Evolutionary conservation across 2,113 vertebrate species (phyloP).

Genomic region (Platichthys flesus): DNA sequence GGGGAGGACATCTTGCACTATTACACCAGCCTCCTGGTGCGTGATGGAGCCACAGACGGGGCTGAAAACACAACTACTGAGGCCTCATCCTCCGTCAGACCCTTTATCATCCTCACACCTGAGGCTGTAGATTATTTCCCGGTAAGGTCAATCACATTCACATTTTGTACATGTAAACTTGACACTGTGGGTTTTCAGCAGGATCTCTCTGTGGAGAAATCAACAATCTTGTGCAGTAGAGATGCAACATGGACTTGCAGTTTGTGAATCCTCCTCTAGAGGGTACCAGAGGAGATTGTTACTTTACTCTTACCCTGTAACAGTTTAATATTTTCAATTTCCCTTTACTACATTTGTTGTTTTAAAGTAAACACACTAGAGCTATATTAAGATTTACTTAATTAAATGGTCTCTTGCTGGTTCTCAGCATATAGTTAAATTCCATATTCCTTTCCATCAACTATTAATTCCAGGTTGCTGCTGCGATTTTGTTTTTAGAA

Average conservation of each 20-base stretch:
- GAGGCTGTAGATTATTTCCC: constrained; percentile 90
- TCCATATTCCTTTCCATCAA: constrained; percentile 66
- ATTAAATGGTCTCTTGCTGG: constrained; percentile 48
- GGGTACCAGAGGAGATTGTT: constrained; percentile 68
- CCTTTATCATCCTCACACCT: constrained; percentile 91
- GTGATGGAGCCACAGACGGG: constrained; percentile 82
- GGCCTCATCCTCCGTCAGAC: constrained; percentile 78
- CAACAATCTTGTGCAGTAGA: not conserved
- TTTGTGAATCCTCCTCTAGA: constrained; percentile 68
- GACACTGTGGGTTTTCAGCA: not conserved
- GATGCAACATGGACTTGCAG: constrained; percentile 40
- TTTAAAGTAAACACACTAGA: constrained; percentile 48
- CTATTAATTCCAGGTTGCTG: constrained; percentile 24
- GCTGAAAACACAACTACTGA: constrained; percentile 73
- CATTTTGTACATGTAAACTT: constrained; percentile 12
- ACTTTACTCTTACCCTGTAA: not conserved
- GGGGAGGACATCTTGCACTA: constrained; percentile 86
- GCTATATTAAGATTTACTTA: constrained; percentile 31
- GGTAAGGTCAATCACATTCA: constrained; percentile 71
- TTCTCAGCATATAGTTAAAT: constrained; percentile 84
- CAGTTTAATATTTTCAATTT: constrained; percentile 37
- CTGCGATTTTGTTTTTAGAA: constrained; percentile 10
- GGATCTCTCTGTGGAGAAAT: not conserved
- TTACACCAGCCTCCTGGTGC: constrained; percentile 88
- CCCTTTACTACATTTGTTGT: constrained; percentile 40